Base-by-base conservation (phyloP, 2,888 invertebrate species). In the Cacoxenus indagator region DNA sequence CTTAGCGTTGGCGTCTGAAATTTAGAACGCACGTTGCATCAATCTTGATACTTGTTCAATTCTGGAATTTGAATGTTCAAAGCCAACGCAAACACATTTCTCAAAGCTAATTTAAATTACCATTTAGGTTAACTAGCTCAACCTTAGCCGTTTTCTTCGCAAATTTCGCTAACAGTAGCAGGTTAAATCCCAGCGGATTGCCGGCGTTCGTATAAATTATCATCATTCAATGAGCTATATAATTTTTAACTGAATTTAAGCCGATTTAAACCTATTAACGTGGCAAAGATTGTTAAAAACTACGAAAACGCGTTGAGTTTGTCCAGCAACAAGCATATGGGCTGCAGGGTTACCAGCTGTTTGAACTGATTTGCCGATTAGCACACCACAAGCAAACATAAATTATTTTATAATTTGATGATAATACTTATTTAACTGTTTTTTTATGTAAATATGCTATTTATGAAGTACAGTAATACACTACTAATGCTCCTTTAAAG, bases 121-220 rank as follows among this genome's bases (percentile, higher is more conserved):
- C 93, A 88, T 90, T 91, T 71, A 91, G 89, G 74, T 90, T 88
- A 78, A 92, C 89, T 79, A 90, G 89, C 75, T 91, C 90, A 70
- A 94, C 78, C 70, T 90, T 88, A 22, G 92, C 88, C 73, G 90
- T 87, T 81, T 90, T 90, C 73, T 91, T 90, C 0, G 91, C 90
- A 75, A 92, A 90, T 81, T 93, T 92, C 9, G 92, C 91, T 70
- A 93, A 92, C 79, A 94, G 90, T 29, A 94, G 82, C 74, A 95
- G 84, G 87, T 95, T 95, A 73, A 95, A 88, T 24, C 93, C 91
- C 22, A 93, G 91, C 31, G 94, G 93, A 88, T 95, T 95, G 78
- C 92, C 93, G 82, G 92, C 91, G 84, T 95, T 95, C 9, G 94
- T 92, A 75, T 91, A 91, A 74, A 94, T 90, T 84, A 92, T 92